These are phyloP conservation scores for Colletes latitarsis DNA, from an alignment of 1,140 invertebrate genomes.

Conservation along the genomic window DNA sequence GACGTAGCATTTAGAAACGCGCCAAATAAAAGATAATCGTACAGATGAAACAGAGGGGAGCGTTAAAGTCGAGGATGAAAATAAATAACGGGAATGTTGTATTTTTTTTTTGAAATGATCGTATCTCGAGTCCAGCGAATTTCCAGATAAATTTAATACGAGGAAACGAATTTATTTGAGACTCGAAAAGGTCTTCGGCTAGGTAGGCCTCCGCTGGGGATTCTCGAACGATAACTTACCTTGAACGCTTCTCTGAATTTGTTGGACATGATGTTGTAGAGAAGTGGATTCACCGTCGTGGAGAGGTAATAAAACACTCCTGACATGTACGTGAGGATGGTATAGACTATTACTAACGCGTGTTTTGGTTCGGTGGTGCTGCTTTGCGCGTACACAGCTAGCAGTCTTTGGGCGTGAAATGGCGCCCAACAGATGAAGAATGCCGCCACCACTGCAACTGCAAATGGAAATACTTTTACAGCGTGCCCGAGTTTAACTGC, in stretches of 20 bases:
- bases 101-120: no score
- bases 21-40: no score
- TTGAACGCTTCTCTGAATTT: slow-evolving; percentile 93
- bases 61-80: no score
- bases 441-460: slow-evolving; percentile 96
- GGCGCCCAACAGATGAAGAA: slow-evolving; percentile 98
- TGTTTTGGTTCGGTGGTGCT: slow-evolving; percentile 69
- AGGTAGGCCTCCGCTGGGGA: neutral
- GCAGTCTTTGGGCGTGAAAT: slow-evolving; percentile 93
- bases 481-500: no score
- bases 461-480: slow-evolving; percentile 57
- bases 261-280: slow-evolving; percentile 94
- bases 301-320: slow-evolving; percentile 88
- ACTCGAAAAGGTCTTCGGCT: neutral
- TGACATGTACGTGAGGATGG: slow-evolving; percentile 85
- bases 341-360: slow-evolving; percentile 82
- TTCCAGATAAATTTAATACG: no score
- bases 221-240: slow-evolving; percentile 78
- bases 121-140: no score
- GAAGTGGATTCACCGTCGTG: slow-evolving; percentile 90
- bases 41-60: no score
- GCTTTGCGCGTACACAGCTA: slow-evolving; percentile 85
- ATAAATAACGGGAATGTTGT: no score
- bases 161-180: neutral
- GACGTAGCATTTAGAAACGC: no score